Evolutionary conservation across 1,140 invertebrate genomes (phyloP).

Genomic region (Calycopis cecrops): DNA sequence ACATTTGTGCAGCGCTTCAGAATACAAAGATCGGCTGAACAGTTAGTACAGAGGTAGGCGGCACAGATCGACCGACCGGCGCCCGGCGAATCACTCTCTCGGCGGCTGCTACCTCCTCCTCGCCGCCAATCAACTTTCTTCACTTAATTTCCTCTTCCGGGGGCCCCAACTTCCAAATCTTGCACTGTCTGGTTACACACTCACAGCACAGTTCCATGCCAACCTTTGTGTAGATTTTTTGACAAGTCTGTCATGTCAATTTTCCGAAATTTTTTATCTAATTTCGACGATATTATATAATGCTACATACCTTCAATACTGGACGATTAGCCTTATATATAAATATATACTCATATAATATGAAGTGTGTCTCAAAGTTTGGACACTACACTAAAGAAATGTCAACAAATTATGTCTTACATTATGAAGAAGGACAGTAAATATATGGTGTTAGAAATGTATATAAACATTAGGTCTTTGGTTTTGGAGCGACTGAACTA

Average conservation of each 20-base stretch:
- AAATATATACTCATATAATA: not conserved
- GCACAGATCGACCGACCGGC: slow-evolving; percentile 15
- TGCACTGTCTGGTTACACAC: slow-evolving; percentile 20
- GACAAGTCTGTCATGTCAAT: slow-evolving; percentile 21
- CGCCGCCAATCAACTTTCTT: slow-evolving; percentile 6
- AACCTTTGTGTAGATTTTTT: slow-evolving; percentile 20
- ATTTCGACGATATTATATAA: slow-evolving; percentile 11
- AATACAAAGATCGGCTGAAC: not conserved
- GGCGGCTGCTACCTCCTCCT: not conserved
- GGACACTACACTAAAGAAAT: too few species aligned
- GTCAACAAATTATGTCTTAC: too few species aligned
- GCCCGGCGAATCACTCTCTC: slow-evolving; percentile 10
- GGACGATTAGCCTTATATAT: not conserved
- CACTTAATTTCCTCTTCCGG: slow-evolving; percentile 5
- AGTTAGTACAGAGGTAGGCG: not conserved
- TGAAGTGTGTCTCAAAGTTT: not conserved
- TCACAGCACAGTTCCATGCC: slow-evolving; percentile 21
- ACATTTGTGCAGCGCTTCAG: too few species aligned
- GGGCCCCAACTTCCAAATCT: slow-evolving; percentile 12
- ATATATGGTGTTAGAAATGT: too few species aligned
- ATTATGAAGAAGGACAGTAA: too few species aligned
- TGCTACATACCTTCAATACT: slow-evolving; percentile 15
- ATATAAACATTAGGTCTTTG: too few species aligned
- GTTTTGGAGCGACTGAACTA: too few species aligned
- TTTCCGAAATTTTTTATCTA: slow-evolving; percentile 19